These are phyloP conservation scores for Platerodrilus igneus DNA, from an alignment of 2,888 invertebrate species.

Conservation along the genomic window DNA sequence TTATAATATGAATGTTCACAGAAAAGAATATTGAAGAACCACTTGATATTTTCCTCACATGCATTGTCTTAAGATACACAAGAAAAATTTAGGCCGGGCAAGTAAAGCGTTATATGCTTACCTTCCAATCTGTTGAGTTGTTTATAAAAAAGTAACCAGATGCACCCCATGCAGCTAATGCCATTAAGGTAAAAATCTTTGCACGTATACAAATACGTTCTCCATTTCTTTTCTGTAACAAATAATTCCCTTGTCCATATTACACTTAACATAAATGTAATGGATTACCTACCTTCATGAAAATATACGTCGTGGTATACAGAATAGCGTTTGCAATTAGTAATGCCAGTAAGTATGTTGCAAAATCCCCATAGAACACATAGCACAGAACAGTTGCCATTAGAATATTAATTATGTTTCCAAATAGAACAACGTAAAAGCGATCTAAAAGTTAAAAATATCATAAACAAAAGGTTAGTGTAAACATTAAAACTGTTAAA, in stretches of 20 bases:
- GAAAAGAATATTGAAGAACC: too few species aligned
- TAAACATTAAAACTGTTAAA: too few species aligned
- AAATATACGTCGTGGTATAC: slow-evolving; percentile 72
- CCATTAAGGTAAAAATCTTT: slow-evolving; percentile 57
- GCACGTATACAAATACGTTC: slow-evolving; percentile 62
- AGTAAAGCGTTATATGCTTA: too few species aligned
- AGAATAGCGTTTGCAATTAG: slow-evolving; percentile 78
- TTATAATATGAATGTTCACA: too few species aligned
- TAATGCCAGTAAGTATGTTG: slow-evolving; percentile 70
- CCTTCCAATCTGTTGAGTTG: slow-evolving; percentile 64
- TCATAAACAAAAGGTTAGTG: too few species aligned
- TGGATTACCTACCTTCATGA: slow-evolving; percentile 73
- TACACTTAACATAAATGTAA: slow-evolving; percentile 23
- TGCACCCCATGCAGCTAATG: slow-evolving; percentile 61
- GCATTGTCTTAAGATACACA: too few species aligned
- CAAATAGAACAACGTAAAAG: too few species aligned
- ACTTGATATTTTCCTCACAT: too few species aligned
- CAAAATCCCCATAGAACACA: slow-evolving; percentile 65
- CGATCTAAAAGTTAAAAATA: too few species aligned
- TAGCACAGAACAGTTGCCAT: slow-evolving; percentile 58
- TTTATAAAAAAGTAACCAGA: slow-evolving; percentile 68
- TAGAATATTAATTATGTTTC: slow-evolving; percentile 58
- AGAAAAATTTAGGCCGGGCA: too few species aligned
- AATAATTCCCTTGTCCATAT: too few species aligned
- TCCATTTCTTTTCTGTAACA: slow-evolving; percentile 55